Conservation (phyloP, 2,797 vertebrate species). For the Muraenolepis orangiensis region DNA sequence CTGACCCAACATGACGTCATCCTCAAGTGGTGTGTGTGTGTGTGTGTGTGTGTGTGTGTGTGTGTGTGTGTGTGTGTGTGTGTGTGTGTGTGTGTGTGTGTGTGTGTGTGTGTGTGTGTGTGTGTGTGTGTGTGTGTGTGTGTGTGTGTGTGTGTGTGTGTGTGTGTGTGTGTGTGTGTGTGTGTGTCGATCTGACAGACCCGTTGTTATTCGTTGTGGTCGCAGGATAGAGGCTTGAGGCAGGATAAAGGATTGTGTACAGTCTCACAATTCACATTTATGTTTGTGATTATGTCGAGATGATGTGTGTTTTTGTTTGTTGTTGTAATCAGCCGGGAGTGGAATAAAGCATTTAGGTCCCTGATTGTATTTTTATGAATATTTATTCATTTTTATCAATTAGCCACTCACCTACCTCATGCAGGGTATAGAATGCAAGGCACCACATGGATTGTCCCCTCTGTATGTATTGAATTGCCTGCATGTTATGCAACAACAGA, state of each 20-base stretch:
- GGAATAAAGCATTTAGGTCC: neutral
- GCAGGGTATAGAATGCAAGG: neutral
- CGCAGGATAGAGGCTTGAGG: neutral
- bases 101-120: too few species aligned
- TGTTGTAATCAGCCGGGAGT: neutral
- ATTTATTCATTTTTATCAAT: too few species aligned
- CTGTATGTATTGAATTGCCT: neutral
- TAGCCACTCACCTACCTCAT: too few species aligned
- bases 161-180: too few species aligned
- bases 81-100: too few species aligned
- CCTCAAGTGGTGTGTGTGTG: too few species aligned
- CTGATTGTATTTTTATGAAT: too few species aligned
- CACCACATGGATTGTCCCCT: neutral
- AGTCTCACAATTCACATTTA: neutral
- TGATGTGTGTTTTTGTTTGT: too few species aligned
- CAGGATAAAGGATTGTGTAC: neutral
- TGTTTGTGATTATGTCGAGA: neutral
- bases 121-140: too few species aligned
- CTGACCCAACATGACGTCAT: conserved; percentile 73
- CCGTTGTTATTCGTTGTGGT: neutral
- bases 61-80: too few species aligned
- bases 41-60: too few species aligned
- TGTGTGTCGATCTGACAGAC: neutral
- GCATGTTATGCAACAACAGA: neutral
- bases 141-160: too few species aligned